These are phyloP conservation scores for Cynopterus brachyotis DNA, from an alignment of 2,113 vertebrate species.

Conservation along the genomic window DNA sequence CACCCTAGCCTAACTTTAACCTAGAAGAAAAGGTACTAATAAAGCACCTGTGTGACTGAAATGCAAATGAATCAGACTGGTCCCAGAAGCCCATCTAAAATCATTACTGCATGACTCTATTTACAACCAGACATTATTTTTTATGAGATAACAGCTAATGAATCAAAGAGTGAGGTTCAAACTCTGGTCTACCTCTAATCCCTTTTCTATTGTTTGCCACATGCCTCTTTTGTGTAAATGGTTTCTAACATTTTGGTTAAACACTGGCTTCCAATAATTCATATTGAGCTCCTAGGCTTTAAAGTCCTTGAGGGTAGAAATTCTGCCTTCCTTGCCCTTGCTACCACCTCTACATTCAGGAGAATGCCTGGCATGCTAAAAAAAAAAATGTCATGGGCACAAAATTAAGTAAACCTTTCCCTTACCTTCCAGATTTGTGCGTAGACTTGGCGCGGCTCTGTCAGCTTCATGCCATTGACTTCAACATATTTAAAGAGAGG, in stretches of 20 bases:
- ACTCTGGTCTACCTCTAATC: not conserved
- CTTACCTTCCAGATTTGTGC: conserved; percentile 95
- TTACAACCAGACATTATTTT: not conserved
- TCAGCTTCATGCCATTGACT: conserved; percentile 99
- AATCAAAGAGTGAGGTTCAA: not conserved
- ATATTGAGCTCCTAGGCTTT: not conserved
- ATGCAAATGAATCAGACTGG: not conserved
- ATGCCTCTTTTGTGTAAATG: not conserved
- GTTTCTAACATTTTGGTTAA: not conserved
- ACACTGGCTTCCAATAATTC: not conserved
- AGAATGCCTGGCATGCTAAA: not conserved
- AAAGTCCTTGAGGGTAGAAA: not conserved
- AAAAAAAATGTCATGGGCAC: not conserved
- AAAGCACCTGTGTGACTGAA: not conserved
- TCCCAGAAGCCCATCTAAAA: not conserved
- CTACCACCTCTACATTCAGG: not conserved
- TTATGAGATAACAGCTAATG: not conserved
- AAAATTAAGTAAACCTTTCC: not conserved
- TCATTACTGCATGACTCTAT: not conserved
- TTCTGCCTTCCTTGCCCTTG: not conserved
- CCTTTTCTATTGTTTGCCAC: not conserved
- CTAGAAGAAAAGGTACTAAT: not conserved
- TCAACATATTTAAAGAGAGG: conserved; percentile 90
- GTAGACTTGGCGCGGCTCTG: conserved; percentile 96
- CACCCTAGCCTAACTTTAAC: not conserved